A percentile compares a stretch with the other conserved stretches of the same genome.
These are phyloP conservation scores for Deroplatys truncata DNA, from an alignment of 2,888 invertebrate species.

Conservation along the genomic window DNA sequence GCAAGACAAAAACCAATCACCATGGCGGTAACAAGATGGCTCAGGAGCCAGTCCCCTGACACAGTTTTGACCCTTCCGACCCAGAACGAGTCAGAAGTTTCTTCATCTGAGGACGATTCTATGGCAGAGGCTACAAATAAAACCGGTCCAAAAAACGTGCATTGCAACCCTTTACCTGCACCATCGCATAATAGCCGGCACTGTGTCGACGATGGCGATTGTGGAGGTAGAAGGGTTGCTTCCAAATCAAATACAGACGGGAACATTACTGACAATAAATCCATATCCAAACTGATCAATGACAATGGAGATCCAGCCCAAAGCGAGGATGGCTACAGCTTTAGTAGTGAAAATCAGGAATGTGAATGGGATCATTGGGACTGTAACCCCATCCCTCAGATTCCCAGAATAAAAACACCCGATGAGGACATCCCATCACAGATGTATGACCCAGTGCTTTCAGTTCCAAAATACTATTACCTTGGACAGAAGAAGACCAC, in stretches of 20 bases:
- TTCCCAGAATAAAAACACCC: background rate
- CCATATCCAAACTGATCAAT: background rate
- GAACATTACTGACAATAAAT: background rate
- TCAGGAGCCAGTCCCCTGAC: conserved; percentile 40
- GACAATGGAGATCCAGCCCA: background rate
- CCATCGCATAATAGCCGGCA: conserved; percentile 45
- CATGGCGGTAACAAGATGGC: conserved; percentile 57
- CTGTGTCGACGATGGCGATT: conserved; percentile 9
- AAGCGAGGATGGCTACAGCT: background rate
- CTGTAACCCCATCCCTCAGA: background rate
- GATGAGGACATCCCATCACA: background rate
- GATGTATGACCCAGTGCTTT: conserved; percentile 28
- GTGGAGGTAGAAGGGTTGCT: conserved; percentile 30
- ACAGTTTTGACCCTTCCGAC: conserved; percentile 38
- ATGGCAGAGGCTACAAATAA: conserved; percentile 36
- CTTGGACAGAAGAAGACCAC: conserved; percentile 6
- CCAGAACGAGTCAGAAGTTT: conserved; percentile 30
- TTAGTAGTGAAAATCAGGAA: background rate
- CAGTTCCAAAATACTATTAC: conserved; percentile 30
- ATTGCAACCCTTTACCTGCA: conserved; percentile 53
- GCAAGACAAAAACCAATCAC: conserved; percentile 47
- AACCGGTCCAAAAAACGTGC: conserved; percentile 50
- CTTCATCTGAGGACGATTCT: conserved; percentile 26
- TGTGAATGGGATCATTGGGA: conserved; percentile 22
- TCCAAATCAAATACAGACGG: background rate